Base-by-base conservation (phyloP, 2,797 vertebrate genomes). In the Liparis tanakae region DNA sequence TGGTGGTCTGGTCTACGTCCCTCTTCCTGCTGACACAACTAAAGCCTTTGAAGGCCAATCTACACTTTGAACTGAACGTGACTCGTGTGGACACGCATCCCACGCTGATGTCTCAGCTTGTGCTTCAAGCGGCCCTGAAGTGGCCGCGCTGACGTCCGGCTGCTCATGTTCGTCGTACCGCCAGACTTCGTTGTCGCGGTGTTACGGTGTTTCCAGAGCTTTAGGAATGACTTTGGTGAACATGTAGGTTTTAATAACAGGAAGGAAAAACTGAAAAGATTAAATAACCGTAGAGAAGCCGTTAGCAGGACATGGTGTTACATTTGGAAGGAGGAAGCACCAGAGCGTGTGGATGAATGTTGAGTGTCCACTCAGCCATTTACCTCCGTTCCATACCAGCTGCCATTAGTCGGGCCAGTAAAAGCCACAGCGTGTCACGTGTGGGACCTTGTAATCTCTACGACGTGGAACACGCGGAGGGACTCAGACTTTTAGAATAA, bases 361-460 rank as follows among this genome's bases (percentile, higher is more conserved):
- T 37, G 6, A 65, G 18, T 20, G 50, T 67, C 69, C 37, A 51
- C 54, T 73, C 62, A 71, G 63, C 67, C 58, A 46, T 67, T 73
- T 34, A 57, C 36, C 73, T 68, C 63, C 10, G 54, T 39, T 72
- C 44, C 2, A 41, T 17, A 69, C 34, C 56, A 56, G 43, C 54
- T 20, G 10, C 10, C 50, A 53, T 12, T 53, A 13, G 10, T 9
- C 17, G 17, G 6, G 8, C 48, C 9, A 10, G 3, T 50, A 18
- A 48, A 48, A 18, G 18, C 7, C 39, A 43, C 10, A 1, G 41
- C 13, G 12, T 5, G 46, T 18, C 7, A 20, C 1, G 2, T 25
- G 51, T 13, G 10, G 20, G 20, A 10, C 2, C 18, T 20, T 22
- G 7, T 10, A 20, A 22, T 13, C 17, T 22, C 20, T 5, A 53